These are phyloP conservation scores for Hyphantria cunea DNA, from an alignment of 1,140 invertebrate genomes.

Conservation along the genomic window DNA sequence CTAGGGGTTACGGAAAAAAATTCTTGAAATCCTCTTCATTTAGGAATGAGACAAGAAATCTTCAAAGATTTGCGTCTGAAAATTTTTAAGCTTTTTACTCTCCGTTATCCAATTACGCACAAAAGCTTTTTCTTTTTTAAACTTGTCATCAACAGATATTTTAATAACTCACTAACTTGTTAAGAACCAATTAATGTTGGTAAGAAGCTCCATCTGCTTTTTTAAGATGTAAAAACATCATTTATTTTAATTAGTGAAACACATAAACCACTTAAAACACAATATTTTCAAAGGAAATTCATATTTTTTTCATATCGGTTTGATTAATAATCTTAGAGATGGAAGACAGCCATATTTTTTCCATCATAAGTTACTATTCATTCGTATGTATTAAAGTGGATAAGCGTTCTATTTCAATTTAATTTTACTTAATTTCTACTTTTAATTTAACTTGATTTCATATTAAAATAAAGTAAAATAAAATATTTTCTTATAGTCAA, in stretches of 20 bases:
- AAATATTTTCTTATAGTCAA: too few relatives aligned
- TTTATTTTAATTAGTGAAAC: constrained; percentile 13
- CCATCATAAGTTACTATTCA: constrained; percentile 70
- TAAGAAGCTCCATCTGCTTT: constrained; percentile 7
- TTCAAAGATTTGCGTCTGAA: constrained; percentile 5
- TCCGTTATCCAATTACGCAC: constrained; percentile 11
- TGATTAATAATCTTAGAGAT: constrained; percentile 67
- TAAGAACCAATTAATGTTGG: constrained; percentile 28
- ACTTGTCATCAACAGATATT: constrained; percentile 30
- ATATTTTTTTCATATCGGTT: constrained; percentile 67
- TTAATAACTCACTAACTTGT: constrained; percentile 27
- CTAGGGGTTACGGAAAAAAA: neutral
- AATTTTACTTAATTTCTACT: too few relatives aligned
- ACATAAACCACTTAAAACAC: constrained; percentile 47
- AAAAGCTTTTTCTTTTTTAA: constrained; percentile 12
- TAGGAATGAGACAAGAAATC: constrained; percentile 9
- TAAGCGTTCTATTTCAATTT: constrained; percentile 13
- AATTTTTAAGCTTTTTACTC: constrained; percentile 4
- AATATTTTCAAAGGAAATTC: constrained; percentile 49
- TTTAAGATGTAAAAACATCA: constrained; percentile 9
- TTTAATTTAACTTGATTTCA: too few relatives aligned
- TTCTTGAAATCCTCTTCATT: constrained; percentile 3
- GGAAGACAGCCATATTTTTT: constrained; percentile 66
- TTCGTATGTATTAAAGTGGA: constrained; percentile 57
- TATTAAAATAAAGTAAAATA: too few relatives aligned